Evolutionary conservation across 2,888 invertebrate genomes (phyloP).

Genomic region (Himalopsyche anomala): DNA sequence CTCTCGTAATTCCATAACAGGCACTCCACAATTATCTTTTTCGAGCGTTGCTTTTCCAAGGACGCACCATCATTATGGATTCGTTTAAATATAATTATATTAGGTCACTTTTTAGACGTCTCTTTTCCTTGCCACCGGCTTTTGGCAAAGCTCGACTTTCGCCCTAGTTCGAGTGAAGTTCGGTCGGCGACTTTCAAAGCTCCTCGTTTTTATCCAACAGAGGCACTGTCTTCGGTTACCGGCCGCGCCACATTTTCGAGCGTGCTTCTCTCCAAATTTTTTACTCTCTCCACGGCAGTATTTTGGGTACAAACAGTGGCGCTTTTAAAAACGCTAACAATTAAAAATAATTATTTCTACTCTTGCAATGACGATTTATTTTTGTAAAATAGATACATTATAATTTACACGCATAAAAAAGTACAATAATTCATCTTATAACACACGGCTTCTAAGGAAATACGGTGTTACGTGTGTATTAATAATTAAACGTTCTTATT

Average conservation of each 20-base stretch:
- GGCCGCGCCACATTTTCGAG: conserved; percentile 64
- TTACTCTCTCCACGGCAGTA: conserved; percentile 47
- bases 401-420: no score
- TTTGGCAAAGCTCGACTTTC: conserved; percentile 36
- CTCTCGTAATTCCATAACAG: no score
- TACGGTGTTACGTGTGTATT: no score
- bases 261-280: conserved; percentile 55
- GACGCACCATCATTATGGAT: conserved; percentile 5
- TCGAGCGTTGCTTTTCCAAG: background rate
- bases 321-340: background rate
- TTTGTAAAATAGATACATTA: no score
- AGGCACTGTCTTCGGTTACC: conserved; percentile 52
- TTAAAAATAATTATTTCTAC: no score
- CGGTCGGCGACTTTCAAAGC: conserved; percentile 62
- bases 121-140: conserved; percentile 2
- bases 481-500: no score
- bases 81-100: conserved; percentile 20
- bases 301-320: conserved; percentile 13
- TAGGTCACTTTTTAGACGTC: conserved; percentile 15
- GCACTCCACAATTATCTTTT: background rate
- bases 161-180: conserved; percentile 6
- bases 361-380: no score
- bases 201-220: conserved; percentile 60
- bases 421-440: no score
- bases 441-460: no score